Conservation (phyloP, 2,797 vertebrate species). For the Chrosomus eos region DNA sequence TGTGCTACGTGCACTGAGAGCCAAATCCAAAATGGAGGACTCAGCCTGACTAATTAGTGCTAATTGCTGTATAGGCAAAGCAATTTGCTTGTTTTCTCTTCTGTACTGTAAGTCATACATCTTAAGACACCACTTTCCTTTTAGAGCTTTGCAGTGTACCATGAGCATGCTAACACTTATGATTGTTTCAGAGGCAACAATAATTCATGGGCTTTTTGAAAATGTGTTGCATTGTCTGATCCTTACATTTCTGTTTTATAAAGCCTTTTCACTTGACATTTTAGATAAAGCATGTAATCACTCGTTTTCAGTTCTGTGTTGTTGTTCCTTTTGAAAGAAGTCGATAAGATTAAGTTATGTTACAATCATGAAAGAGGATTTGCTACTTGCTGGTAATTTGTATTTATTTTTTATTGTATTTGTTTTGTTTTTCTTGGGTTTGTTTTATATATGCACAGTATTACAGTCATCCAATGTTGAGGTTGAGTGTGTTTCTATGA, state of each 20-base stretch:
- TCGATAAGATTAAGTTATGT: background rate
- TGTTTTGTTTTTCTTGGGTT: background rate
- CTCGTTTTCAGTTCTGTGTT: background rate
- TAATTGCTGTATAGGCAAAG: conserved; percentile 72
- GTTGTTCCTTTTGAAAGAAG: background rate
- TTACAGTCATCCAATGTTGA: background rate
- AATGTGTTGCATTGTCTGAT: background rate
- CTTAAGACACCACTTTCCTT: conserved; percentile 17
- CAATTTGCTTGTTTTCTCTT: conserved; percentile 66
- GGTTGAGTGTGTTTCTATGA: background rate
- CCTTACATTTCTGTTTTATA: background rate
- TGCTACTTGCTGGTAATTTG: background rate
- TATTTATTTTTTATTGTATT: background rate
- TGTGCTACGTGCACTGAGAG: conserved; percentile 64
- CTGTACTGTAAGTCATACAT: conserved; percentile 49
- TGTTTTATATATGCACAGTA: background rate
- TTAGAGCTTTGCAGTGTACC: background rate
- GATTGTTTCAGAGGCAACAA: background rate
- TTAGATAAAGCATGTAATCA: background rate
- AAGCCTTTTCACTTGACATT: conserved; percentile 2
- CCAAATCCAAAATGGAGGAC: conserved; percentile 59
- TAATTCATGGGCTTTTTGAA: background rate
- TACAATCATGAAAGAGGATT: background rate
- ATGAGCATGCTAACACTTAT: background rate
- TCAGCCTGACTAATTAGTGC: conserved; percentile 72